Evolutionary conservation across 2,888 invertebrate genomes (phyloP).

Genomic region (Lycophotia porphyrea): DNA sequence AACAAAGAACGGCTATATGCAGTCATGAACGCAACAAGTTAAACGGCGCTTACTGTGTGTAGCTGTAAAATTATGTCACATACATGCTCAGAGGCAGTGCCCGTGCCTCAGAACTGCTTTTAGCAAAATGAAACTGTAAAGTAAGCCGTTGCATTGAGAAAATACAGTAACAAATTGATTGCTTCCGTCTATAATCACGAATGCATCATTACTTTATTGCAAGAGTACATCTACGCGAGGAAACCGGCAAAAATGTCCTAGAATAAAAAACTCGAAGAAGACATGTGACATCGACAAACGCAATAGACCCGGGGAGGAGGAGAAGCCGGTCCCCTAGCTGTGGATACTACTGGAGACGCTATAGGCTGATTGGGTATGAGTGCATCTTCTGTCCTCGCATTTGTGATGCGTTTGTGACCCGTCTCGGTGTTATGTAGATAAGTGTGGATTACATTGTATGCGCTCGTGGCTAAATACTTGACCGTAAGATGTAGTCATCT

Average conservation of each 20-base stretch:
- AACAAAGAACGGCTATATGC: neutral
- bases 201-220: neutral
- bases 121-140: conserved; percentile 20
- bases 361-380: neutral
- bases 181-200: conserved; percentile 6
- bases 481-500: conserved; percentile 36
- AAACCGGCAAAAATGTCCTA: neutral
- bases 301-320: neutral
- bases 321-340: neutral
- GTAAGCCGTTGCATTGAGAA: conserved; percentile 23
- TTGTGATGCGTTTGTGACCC: conserved; percentile 14
- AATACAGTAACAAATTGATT: conserved; percentile 20
- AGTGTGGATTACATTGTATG: conserved; percentile 44
- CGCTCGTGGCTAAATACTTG: conserved; percentile 28
- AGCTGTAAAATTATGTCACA: conserved; percentile 19
- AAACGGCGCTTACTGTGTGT: neutral
- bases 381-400: conserved; percentile 40
- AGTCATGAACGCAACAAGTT: conserved; percentile 29
- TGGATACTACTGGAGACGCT: neutral
- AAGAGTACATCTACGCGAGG: conserved; percentile 26
- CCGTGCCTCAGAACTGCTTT: neutral
- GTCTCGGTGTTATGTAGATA: conserved; percentile 26
- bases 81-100: neutral
- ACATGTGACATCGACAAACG: neutral
- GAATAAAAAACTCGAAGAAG: neutral